Evolutionary conservation across 2,888 invertebrate species (phyloP), one percentile per base, ranked within the genome.

Genomic region (Drosophila prostipennis): DNA sequence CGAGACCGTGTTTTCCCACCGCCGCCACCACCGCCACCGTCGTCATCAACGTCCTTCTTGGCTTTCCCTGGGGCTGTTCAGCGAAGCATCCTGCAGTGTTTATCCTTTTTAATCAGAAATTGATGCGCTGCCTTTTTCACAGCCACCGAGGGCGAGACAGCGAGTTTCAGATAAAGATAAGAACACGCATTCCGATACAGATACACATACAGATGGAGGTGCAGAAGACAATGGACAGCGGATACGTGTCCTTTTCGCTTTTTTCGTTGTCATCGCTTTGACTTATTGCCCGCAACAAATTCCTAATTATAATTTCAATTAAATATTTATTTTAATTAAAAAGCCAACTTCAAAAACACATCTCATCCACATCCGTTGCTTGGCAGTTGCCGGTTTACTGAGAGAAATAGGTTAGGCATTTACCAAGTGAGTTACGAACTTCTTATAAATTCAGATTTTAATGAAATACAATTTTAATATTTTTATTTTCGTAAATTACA

Each of bases 301-400:
- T 76, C 74, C 74, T 65, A 78, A 78, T 87, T 78, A 78, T 70
- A 79, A 85, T 84, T 84, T 77, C 78, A 82, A 87, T 84, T 82
- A 87, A 84, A 87, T 84, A 84, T 87, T 84, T 85, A 87, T 87
- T 84, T 87, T 85, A 87, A 84, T 87, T 85, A 79, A 85, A 83
- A 84, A 81, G 55, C 73, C 84, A 84, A 74, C 85, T 85, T 77
- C 82, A 83, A 80, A 84, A 74, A 76, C 70, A 59, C 68, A 80
- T 49, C 64, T 39, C 58, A 40, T 57, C 63, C 79, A 55, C 65
- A 73, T 73, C 60, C 57, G 65, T 64, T 11, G 37, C 37, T 79
- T 67, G 42, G 46, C 58, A 77, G 37, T 57, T 23, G 49, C 0
- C 8, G 23, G 7, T 51, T 48, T 69, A 70, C 43, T 49, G 40